Conservation (phyloP, 2,888 invertebrate genomes). For the Dysmachus trigonus region DNA sequence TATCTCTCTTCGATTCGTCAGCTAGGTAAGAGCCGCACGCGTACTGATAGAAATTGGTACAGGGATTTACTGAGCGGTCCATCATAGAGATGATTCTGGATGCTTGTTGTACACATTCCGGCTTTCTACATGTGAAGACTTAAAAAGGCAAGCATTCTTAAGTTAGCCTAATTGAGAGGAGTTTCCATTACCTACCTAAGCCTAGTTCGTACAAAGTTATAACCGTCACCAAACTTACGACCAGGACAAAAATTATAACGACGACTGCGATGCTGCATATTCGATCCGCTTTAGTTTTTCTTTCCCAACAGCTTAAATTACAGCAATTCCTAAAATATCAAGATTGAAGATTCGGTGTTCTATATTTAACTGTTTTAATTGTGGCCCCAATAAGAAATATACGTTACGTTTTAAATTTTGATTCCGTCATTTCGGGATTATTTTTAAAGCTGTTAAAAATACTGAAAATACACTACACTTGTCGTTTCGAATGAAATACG, state of each 20-base stretch:
- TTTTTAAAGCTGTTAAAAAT: neutral
- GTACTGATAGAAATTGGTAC: slow-evolving; percentile 81
- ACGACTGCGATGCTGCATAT: neutral
- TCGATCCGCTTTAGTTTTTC: neutral
- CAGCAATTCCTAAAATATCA: neutral
- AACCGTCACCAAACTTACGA: neutral
- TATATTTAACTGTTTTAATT: too few species aligned
- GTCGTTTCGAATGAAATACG: neutral
- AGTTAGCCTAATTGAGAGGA: neutral
- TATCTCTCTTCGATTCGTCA: neutral
- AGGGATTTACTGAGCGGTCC: slow-evolving; percentile 74
- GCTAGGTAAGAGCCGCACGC: slow-evolving; percentile 68
- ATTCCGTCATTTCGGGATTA: neutral
- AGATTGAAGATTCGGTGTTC: too few species aligned
- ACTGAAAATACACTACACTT: neutral
- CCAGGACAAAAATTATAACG: neutral
- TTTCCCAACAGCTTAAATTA: neutral
- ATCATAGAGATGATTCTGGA: slow-evolving; percentile 73
- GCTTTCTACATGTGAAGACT: slow-evolving; percentile 68
- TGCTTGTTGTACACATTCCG: slow-evolving; percentile 82
- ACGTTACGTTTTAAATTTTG: neutral
- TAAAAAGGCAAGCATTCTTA: neutral
- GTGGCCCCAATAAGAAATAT: neutral
- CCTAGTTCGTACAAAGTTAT: neutral
- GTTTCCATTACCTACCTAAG: neutral